These are phyloP conservation scores for Mus spicilegus DNA, from an alignment of 2,113 vertebrate species.

Conservation along the genomic window DNA sequence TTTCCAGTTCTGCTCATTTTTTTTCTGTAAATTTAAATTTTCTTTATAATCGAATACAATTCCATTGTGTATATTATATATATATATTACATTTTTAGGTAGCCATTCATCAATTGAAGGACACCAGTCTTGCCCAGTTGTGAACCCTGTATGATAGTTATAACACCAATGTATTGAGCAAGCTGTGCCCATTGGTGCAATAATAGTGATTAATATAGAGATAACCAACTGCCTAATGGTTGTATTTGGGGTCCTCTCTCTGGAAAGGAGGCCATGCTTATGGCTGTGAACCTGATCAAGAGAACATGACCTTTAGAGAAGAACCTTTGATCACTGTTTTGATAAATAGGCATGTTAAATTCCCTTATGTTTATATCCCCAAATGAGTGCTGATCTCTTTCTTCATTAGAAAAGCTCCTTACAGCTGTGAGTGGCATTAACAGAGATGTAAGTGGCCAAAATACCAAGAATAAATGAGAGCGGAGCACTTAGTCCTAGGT, in stretches of 20 bases:
- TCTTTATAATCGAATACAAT: not conserved
- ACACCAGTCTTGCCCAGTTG: not conserved
- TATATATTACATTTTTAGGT: not conserved
- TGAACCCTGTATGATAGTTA: too few relatives aligned
- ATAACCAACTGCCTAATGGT: not conserved
- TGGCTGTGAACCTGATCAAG: not conserved
- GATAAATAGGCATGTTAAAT: not conserved
- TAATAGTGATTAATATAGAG: too few relatives aligned
- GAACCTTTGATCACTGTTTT: not conserved
- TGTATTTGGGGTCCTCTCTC: not conserved
- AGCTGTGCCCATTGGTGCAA: not conserved
- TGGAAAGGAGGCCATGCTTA: not conserved
- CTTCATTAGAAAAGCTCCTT: not conserved
- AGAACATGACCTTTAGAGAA: not conserved
- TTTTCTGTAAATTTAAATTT: not conserved
- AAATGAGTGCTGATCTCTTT: not conserved
- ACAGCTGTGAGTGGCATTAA: not conserved
- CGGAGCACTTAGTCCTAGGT: not conserved
- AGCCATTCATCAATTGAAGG: not conserved
- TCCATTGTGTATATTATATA: not conserved
- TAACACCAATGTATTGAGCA: not conserved
- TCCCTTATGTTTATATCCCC: not conserved
- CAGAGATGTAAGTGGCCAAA: not conserved
- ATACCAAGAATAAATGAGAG: not conserved
- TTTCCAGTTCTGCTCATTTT: not conserved